These are phyloP conservation scores for Micropoecilia bifurca DNA, from an alignment of 2,797 vertebrate species.

Conservation along the genomic window DNA sequence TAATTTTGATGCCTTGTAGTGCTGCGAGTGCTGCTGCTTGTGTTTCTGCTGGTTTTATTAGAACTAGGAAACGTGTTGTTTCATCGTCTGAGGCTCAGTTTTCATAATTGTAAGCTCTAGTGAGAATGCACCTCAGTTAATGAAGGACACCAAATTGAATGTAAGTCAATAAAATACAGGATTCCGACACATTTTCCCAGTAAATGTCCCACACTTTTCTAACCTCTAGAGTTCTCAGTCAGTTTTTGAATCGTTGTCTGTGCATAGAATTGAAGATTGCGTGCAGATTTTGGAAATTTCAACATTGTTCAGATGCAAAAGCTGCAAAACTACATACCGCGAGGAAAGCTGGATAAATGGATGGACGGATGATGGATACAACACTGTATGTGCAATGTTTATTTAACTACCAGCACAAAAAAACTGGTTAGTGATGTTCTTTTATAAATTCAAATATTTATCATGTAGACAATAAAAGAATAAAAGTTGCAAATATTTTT, in stretches of 20 bases:
- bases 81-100: not conserved
- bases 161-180: not conserved
- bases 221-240: not conserved
- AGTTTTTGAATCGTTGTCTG: not conserved
- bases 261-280: not conserved
- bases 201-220: not conserved
- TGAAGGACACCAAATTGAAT: not conserved
- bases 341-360: not conserved
- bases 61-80: not conserved
- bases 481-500: not conserved
- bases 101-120: not conserved
- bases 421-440: not conserved
- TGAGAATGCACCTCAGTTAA: not conserved
- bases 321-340: not conserved
- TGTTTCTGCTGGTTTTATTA: not conserved
- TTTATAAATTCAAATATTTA: slow-evolving; percentile 1
- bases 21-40: not conserved
- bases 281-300: not conserved
- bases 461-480: not conserved
- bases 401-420: not conserved
- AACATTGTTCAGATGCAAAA: not conserved
- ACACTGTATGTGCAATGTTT: not conserved
- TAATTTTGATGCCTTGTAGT: not conserved
- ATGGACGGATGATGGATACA: not conserved
- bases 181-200: not conserved